Evolutionary conservation across 2,113 vertebrate species (phyloP), one percentile per base, ranked within the genome.

Genomic region (Charina bottae): DNA sequence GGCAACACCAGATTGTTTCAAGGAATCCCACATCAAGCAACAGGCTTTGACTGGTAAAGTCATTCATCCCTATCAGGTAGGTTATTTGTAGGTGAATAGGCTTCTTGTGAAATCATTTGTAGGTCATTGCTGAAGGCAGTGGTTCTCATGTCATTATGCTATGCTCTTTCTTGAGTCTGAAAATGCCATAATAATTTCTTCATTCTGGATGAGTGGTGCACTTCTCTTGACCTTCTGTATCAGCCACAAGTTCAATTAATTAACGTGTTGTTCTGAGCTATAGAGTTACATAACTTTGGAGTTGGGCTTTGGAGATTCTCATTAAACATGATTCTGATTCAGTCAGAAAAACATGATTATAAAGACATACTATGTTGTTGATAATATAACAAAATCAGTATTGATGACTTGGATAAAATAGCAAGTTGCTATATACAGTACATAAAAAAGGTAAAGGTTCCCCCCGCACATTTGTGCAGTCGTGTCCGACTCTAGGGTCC

Each of bases 1-100:
- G 95, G 98, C 98, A 92, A 99, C 99, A 0, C 99, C 99, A 54
- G 98, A 99, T 94, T 99, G 98, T 96, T 99, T 99, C 97, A 98
- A 97, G 96, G 99, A 99, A 92, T 97, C 97, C 60, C 96, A 98
- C 89, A 90, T 95, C 87, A 99, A 98, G 92, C 96, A 96, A 6
- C 86, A 96, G 49, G 3, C 98, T 90, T 90, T 98, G 96, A 96
- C 96, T 95, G 95, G 92, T 96, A 96, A 97, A 94, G 97, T 97
- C 92, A 96, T 98, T 56, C 93, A 97, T 92, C 95, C 98, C 49
- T 96, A 97, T 93, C 98, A 98, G 98, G 98, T 98, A 98, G 33
- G 72, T 78, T 78, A 91, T 94, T 46, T 90, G 49, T 91, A 90
- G 49, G 28, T 37, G 93, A 94, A 92, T 87, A 62, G 89, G 90